Conservation (phyloP, 2,113 vertebrate species). For the Myotis yumanensis region DNA sequence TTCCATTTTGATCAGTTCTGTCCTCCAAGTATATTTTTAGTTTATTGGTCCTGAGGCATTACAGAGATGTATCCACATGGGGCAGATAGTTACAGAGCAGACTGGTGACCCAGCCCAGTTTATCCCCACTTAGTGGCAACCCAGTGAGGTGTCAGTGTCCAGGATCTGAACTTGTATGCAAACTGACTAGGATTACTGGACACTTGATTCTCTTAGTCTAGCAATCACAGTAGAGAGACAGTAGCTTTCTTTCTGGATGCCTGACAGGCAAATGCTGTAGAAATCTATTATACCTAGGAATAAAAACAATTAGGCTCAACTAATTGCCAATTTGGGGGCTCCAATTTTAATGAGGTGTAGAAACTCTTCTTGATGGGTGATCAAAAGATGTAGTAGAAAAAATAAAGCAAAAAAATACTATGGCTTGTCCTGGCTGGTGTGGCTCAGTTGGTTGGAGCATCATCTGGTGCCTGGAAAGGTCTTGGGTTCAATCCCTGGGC, state of each 20-base stretch:
- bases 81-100: neutral
- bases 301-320: conserved; percentile 18
- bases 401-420: neutral
- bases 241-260: neutral
- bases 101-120: neutral
- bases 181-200: neutral
- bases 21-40: neutral
- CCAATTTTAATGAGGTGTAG: neutral
- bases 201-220: neutral
- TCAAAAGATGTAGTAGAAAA: neutral
- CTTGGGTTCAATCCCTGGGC: too few species aligned
- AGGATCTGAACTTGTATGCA: neutral
- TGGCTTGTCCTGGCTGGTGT: too few species aligned
- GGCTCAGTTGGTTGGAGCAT: too few species aligned
- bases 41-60: neutral
- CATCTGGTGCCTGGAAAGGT: too few species aligned
- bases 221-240: neutral
- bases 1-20: conserved; percentile 7
- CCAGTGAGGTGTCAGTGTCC: neutral
- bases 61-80: neutral
- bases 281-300: neutral
- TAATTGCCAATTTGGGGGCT: neutral
- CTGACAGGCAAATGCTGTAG: neutral
- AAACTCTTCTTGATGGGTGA: neutral
- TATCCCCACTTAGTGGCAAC: neutral